A percentile compares a stretch with the other conserved stretches of the same genome.
Evolutionary conservation across 2,888 invertebrate species (phyloP).

Genomic region (Drosophila quinaria): DNA sequence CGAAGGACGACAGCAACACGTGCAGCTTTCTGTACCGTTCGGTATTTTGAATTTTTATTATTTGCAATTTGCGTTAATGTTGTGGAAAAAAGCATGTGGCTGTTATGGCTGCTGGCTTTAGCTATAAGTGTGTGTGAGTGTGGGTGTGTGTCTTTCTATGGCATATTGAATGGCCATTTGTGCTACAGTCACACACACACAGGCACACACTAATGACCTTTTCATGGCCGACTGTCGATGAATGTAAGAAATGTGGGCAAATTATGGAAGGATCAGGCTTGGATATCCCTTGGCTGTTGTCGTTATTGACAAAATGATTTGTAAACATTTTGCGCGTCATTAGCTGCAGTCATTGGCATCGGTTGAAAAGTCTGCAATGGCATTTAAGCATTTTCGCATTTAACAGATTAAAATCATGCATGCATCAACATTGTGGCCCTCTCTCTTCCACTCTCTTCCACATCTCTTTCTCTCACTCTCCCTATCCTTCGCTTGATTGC

Average conservation of each 20-base stretch:
- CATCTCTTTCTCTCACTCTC: background rate
- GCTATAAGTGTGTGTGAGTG: constrained; percentile 39
- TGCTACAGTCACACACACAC: constrained; percentile 57
- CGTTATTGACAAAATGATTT: constrained; percentile 82
- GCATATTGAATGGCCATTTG: constrained; percentile 82
- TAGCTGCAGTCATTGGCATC: constrained; percentile 64
- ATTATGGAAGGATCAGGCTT: constrained; percentile 70
- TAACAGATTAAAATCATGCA: constrained; percentile 80
- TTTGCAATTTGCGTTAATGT: constrained; percentile 84
- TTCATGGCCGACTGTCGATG: constrained; percentile 79
- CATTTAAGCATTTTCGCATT: constrained; percentile 62
- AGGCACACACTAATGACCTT: constrained; percentile 78
- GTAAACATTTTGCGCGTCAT: constrained; percentile 83
- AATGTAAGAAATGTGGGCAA: constrained; percentile 82
- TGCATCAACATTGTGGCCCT: constrained; percentile 46
- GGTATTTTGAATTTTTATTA: constrained; percentile 83
- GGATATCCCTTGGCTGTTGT: constrained; percentile 61
- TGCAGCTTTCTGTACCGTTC: constrained; percentile 72
- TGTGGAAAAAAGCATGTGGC: constrained; percentile 83
- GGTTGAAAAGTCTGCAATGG: constrained; percentile 43
- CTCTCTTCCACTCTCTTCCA: background rate
- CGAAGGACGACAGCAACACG: constrained; percentile 63
- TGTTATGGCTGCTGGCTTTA: constrained; percentile 78
- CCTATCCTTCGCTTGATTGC: background rate
- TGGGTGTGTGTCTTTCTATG: constrained; percentile 52